Conservation (phyloP, 2,888 invertebrate genomes). For the Idaea dimidiata region DNA sequence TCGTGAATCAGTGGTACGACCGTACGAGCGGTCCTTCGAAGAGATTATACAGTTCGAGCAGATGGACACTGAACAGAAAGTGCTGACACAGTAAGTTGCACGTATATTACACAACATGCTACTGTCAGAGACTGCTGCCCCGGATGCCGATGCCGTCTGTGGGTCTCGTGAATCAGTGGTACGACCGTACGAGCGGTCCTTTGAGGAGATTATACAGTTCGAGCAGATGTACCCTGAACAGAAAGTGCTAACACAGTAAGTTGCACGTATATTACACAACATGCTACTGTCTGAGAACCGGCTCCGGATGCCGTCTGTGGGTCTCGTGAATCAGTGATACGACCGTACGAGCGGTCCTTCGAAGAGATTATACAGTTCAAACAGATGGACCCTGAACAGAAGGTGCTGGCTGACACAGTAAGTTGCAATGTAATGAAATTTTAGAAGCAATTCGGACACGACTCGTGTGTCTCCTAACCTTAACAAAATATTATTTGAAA, state of each 20-base stretch:
- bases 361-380: constrained; percentile 97
- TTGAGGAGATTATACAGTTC: constrained; percentile 96
- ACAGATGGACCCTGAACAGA: constrained; percentile 86
- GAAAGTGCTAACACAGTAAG: constrained; percentile 84
- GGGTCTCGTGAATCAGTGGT: constrained; percentile 95
- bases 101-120: constrained; percentile 53
- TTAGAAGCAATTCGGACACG: too few relatives aligned
- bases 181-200: constrained; percentile 87
- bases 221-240: constrained; percentile 90
- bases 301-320: constrained; percentile 95
- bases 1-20: constrained; percentile 95
- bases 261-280: constrained; percentile 13
- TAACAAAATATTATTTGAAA: too few relatives aligned
- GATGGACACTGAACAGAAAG: constrained; percentile 84
- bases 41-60: constrained; percentile 97
- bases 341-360: constrained; percentile 87
- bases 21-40: constrained; percentile 90
- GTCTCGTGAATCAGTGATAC: constrained; percentile 96
- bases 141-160: constrained; percentile 93
- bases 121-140: constrained; percentile 94
- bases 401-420: constrained; percentile 83
- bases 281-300: constrained; percentile 93
- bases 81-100: constrained; percentile 83
- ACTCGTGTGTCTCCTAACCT: too few relatives aligned
- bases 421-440: too few relatives aligned